Evolutionary conservation across 2,888 invertebrate genomes (phyloP).

Genomic region (Portevinia maculata): DNA sequence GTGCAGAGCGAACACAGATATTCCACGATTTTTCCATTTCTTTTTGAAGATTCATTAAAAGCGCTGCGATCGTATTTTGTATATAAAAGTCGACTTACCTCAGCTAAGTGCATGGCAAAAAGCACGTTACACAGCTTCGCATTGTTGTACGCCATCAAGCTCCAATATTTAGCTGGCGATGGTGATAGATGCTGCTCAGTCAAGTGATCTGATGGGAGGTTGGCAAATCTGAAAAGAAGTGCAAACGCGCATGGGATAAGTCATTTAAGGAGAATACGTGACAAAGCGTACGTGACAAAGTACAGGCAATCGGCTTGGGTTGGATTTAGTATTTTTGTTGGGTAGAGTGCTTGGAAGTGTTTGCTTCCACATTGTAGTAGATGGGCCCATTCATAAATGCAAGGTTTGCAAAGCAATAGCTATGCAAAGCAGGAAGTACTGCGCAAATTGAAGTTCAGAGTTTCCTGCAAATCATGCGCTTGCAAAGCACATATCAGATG

Average conservation of each 20-base stretch:
- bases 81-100: conserved; percentile 79
- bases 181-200: conserved; percentile 87
- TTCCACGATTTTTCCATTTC: conserved; percentile 87
- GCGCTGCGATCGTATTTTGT: background rate
- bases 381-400: too few species aligned
- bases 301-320: conserved; percentile 53
- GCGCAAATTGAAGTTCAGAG: too few species aligned
- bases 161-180: conserved; percentile 87
- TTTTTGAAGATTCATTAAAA: conserved; percentile 61
- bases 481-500: too few species aligned
- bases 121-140: conserved; percentile 95
- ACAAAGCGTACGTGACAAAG: conserved; percentile 69
- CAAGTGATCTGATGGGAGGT: conserved; percentile 84
- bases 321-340: conserved; percentile 36
- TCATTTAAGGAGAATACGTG: conserved; percentile 66
- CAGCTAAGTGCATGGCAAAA: conserved; percentile 91
- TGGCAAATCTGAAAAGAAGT: conserved; percentile 83
- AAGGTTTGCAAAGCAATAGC: too few species aligned
- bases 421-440: too few species aligned
- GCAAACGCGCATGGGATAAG: conserved; percentile 12
- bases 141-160: conserved; percentile 95
- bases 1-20: conserved; percentile 91
- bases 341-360: conserved; percentile 35
- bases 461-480: too few species aligned
- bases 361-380: conserved; percentile 45